Evolutionary conservation across 2,888 invertebrate genomes (phyloP).

Genomic region (Drosophila cognata): DNA sequence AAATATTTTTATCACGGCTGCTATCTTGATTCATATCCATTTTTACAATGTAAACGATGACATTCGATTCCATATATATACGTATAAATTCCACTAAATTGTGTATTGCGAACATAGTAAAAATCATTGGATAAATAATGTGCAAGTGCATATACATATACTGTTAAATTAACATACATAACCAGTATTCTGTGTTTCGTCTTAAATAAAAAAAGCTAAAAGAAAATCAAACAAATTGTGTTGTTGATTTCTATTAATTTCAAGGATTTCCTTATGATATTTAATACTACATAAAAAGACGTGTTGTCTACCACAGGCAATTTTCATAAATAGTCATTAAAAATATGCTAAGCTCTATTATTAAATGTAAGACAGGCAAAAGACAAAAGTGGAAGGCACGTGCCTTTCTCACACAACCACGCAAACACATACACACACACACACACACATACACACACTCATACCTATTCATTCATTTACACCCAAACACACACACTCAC

Average conservation of each 20-base stretch:
- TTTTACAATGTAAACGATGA: background rate
- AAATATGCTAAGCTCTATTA: constrained; percentile 58
- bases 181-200: background rate
- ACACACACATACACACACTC: constrained; percentile 1
- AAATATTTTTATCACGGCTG: background rate
- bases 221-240: background rate
- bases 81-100: no score
- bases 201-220: background rate
- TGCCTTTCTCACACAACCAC: constrained; percentile 33
- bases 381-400: constrained; percentile 53
- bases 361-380: constrained; percentile 55
- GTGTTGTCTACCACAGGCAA: constrained; percentile 1
- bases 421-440: background rate
- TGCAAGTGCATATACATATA: background rate
- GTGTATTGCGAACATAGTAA: background rate
- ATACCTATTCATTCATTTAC: constrained; percentile 16
- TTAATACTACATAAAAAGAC: constrained; percentile 4
- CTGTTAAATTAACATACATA: background rate
- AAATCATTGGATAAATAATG: background rate
- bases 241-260: background rate
- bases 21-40: background rate
- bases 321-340: constrained; percentile 65
- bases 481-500: constrained; percentile 17
- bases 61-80: background rate
- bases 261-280: constrained; percentile 7